phyloP scores from a whole-genome alignment of 2,113 vertebrate genomes.

The Empidonax traillii region DNA sequence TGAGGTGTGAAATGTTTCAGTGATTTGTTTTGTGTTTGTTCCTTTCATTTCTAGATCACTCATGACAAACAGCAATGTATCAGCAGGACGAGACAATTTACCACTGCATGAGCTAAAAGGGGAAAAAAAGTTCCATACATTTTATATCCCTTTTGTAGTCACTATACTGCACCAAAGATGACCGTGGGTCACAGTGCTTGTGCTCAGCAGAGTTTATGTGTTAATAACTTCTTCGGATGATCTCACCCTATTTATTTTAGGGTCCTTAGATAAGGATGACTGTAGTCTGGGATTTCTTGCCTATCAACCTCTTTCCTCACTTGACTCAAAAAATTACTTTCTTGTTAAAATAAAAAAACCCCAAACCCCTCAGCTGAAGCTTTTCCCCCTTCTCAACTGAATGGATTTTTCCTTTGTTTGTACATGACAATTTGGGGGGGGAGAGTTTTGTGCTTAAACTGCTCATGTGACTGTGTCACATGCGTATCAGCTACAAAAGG shows the following conservation, averaged over 20 bases:
- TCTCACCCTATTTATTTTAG: slow-evolving; percentile 32
- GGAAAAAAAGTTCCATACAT: slow-evolving; percentile 43
- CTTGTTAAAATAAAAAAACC: neutral
- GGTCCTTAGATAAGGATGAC: neutral
- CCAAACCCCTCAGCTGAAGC: neutral
- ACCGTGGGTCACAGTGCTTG: slow-evolving; percentile 5
- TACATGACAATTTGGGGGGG: slow-evolving; percentile 14
- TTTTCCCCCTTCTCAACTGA: slow-evolving; percentile 26
- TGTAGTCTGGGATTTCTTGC: neutral
- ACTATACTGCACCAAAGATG: slow-evolving; percentile 1
- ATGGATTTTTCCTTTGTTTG: slow-evolving; percentile 54
- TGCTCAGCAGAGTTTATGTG: neutral
- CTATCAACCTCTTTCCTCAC: neutral
- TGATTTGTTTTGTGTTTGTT: slow-evolving; percentile 64
- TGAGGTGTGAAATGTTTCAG: slow-evolving; percentile 63
- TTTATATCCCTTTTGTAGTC: slow-evolving; percentile 58
- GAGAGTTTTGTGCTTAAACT: slow-evolving; percentile 52
- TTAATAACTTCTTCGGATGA: slow-evolving; percentile 16
- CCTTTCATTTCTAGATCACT: slow-evolving; percentile 65
- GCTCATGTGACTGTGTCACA: slow-evolving; percentile 53
- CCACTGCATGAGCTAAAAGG: slow-evolving; percentile 39
- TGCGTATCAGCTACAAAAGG: slow-evolving; percentile 32
- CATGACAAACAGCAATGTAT: slow-evolving; percentile 60
- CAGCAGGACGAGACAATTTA: slow-evolving; percentile 53
- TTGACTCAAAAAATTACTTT: neutral